Evolutionary conservation across 2,113 vertebrate species (phyloP).

Genomic region (Drymodes brunneopygia): DNA sequence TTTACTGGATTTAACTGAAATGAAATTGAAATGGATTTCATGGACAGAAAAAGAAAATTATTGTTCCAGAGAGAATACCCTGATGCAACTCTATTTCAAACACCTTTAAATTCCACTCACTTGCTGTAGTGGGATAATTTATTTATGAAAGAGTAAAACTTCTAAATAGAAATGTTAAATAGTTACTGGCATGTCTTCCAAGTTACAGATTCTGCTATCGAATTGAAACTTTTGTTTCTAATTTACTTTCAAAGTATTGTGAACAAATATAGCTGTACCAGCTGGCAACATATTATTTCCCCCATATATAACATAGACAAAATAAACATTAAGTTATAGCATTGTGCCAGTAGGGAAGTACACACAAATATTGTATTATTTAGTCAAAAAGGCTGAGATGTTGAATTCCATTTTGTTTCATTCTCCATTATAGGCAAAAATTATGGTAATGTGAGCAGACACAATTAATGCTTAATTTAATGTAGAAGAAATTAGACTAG

Average conservation of each 20-base stretch:
- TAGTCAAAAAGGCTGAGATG: background rate
- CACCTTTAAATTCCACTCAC: background rate
- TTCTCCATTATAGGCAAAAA: background rate
- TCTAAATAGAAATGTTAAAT: background rate
- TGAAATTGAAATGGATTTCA: background rate
- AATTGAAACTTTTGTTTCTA: background rate
- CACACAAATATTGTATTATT: background rate
- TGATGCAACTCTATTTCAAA: background rate
- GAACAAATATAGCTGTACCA: background rate
- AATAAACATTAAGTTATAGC: background rate
- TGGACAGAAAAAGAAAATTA: background rate
- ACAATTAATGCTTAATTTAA: background rate
- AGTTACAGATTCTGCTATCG: background rate
- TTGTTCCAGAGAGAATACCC: background rate
- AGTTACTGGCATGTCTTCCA: background rate
- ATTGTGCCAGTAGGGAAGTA: background rate
- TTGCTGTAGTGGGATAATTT: background rate
- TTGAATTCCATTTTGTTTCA: background rate
- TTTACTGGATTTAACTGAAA: background rate
- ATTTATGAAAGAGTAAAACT: background rate
- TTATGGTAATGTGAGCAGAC: background rate
- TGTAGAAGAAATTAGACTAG: background rate
- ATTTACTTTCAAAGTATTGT: background rate
- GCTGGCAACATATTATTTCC: background rate
- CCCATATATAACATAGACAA: background rate